phyloP scores from a whole-genome alignment of 2,888 invertebrate species.

The Tortricodes alternella region DNA sequence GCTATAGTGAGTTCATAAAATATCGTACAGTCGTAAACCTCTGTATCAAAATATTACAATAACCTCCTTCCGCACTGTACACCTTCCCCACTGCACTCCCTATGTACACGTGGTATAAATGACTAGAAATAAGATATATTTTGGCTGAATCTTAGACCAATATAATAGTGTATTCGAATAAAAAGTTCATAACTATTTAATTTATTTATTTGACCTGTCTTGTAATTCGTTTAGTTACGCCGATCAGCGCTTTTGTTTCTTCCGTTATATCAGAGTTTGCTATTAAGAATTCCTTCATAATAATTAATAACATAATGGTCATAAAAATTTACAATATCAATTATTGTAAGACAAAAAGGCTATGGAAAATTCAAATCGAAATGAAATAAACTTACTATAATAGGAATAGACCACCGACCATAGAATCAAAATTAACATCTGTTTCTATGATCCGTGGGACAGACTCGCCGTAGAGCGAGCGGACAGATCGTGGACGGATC shows the following conservation, averaged over 20 bases:
- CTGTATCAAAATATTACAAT: slow-evolving; percentile 43
- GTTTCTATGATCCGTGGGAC: not conserved
- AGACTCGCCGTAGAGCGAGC: slow-evolving; percentile 33
- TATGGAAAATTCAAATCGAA: not conserved
- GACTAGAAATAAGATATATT: slow-evolving; percentile 45
- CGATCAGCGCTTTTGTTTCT: slow-evolving; percentile 8
- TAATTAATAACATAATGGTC: not conserved
- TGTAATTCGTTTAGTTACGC: slow-evolving; percentile 70
- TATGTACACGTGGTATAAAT: slow-evolving; percentile 56
- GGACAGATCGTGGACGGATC: slow-evolving; percentile 66
- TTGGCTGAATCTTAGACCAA: slow-evolving; percentile 47
- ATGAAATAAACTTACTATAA: not conserved
- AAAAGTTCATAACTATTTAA: slow-evolving; percentile 48
- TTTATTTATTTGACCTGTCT: slow-evolving; percentile 62
- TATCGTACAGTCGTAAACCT: slow-evolving; percentile 37
- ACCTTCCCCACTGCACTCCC: slow-evolving; percentile 44
- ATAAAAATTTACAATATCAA: slow-evolving; percentile 2
- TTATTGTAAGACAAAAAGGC: not conserved
- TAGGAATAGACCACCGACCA: not conserved
- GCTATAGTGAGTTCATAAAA: slow-evolving; percentile 54
- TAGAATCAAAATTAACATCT: not conserved
- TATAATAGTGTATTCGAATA: slow-evolving; percentile 41
- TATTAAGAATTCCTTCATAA: not conserved
- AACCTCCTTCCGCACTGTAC: slow-evolving; percentile 42
- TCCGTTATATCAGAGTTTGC: slow-evolving; percentile 1